Base-by-base conservation (phyloP, 1,140 invertebrate species). In the Armadillidium nasatum region DNA sequence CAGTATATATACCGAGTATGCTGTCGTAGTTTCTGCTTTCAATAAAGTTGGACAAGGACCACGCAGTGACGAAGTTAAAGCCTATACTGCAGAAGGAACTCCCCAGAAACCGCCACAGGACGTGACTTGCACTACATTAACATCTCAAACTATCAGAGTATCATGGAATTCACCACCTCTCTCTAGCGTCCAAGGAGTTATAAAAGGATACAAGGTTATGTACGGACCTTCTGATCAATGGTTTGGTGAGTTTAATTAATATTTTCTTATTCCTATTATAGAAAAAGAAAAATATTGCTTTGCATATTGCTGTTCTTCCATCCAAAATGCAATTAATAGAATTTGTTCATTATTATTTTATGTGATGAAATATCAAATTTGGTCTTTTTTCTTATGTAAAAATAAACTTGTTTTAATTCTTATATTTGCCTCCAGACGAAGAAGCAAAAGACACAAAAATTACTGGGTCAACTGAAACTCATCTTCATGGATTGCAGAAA, bases 141-240 rank as follows among this genome's bases (percentile, higher is more conserved):
- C 94, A 4, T 95, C 95, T 9, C 93, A 96, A 85, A 96, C 93
- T 21, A 95, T 98, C 83, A 88, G 93, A 74, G 93, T 98, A 4
- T 93, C 92, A 3, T 98, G 95, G 95, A 91, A 93, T 0, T 94
- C 94, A 0, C 94, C 95, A 0, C 93, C 94, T 43, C 87, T 94
- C 0, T 91, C 90, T 73, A 91, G 94, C 74, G 93, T 95, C 66
- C 96, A 98, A 84, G 96, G 96, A 80, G 90, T 97, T 67, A 95
- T 98, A 79, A 95, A 96, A 84, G 95, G 94, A 43, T 98, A 97
- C 87, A 97, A 97, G 86, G 94, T 98, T 72, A 91, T 97, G 78
- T 97, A 96, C 83, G 95, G 94, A 82, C 93, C 94, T 69, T 93
- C 92, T 81, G 93, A 95, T 81, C 89, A 91, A 73, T 95, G 93